Percentiles rank a stretch among this genome's conserved stretches.
Evolutionary conservation across 2,888 invertebrate genomes (phyloP).

Genomic region (Campoplex nolae): DNA sequence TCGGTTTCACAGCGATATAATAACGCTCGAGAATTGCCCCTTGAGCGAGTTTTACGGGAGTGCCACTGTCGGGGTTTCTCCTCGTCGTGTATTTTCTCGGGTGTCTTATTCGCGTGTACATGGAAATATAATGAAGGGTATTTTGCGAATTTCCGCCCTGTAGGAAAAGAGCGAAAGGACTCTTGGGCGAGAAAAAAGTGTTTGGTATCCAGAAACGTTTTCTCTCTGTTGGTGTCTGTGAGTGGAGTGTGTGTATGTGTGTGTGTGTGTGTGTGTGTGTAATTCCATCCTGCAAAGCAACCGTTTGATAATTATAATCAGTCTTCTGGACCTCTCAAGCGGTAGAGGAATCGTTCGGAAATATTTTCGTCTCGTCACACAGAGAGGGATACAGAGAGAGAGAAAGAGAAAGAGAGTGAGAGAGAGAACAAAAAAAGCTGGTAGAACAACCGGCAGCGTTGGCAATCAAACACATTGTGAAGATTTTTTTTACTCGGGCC

Average conservation of each 20-base stretch:
- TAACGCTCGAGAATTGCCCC: slow-evolving; percentile 40
- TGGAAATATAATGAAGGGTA: slow-evolving; percentile 58
- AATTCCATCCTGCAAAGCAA: slow-evolving; percentile 33
- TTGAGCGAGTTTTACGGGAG: slow-evolving; percentile 57
- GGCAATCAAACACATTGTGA: slow-evolving; percentile 43
- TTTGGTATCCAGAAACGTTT: slow-evolving; percentile 17
- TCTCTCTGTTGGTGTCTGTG: slow-evolving; percentile 8
- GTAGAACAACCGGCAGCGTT: slow-evolving; percentile 44
- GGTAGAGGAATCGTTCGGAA: slow-evolving; percentile 24
- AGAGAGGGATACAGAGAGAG: background rate
- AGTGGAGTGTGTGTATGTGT: slow-evolving; percentile 14
- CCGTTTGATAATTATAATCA: slow-evolving; percentile 50
- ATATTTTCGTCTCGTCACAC: slow-evolving; percentile 24
- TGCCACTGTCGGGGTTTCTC: slow-evolving; percentile 54
- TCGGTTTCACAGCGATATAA: slow-evolving; percentile 38
- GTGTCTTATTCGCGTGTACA: slow-evolving; percentile 45
- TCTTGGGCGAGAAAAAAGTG: slow-evolving; percentile 21
- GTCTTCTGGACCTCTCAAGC: slow-evolving; percentile 29
- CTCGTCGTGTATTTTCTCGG: slow-evolving; percentile 4
- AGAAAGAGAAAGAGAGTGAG: background rate
- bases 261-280: slow-evolving; percentile 35
- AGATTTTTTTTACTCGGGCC: slow-evolving; percentile 33
- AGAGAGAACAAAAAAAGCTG: background rate
- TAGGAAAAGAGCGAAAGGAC: slow-evolving; percentile 31
- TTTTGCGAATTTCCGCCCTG: slow-evolving; percentile 51